Evolutionary conservation across 1,140 invertebrate species (phyloP).

Genomic region (Diorhabda carinulata): DNA sequence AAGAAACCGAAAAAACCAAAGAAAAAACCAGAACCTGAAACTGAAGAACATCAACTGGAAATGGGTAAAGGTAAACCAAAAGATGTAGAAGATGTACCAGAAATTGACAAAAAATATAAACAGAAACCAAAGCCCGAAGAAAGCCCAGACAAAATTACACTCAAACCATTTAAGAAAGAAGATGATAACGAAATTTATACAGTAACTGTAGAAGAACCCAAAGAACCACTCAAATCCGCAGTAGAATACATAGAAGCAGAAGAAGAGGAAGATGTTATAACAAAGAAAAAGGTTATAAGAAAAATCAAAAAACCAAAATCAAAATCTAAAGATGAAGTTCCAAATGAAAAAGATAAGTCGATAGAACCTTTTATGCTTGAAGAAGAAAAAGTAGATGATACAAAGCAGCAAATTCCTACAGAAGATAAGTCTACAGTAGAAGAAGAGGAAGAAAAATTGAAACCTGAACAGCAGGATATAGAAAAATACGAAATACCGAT

Average conservation of each 20-base stretch:
- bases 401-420: conserved; percentile 36
- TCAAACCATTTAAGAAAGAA: conserved; percentile 53
- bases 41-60: conserved; percentile 32
- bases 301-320: conserved; percentile 37
- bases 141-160: conserved; percentile 48
- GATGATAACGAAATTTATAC: conserved; percentile 37
- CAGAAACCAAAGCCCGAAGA: conserved; percentile 52
- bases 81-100: conserved; percentile 38
- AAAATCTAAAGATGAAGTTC: conserved; percentile 27
- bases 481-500: conserved; percentile 37
- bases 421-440: conserved; percentile 47
- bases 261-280: conserved; percentile 11
- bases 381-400: conserved; percentile 47
- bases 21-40: conserved; percentile 36
- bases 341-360: conserved; percentile 41
- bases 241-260: conserved; percentile 4
- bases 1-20: conserved; percentile 35
- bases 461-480: no score
- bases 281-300: conserved; percentile 37
- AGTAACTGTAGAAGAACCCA: conserved; percentile 23
- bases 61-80: conserved; percentile 33
- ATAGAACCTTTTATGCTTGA: conserved; percentile 46
- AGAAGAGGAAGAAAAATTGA: conserved; percentile 46
- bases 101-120: conserved; percentile 52
- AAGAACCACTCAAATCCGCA: conserved; percentile 8